Percentiles rank a stretch among this genome's conserved stretches.
These are phyloP conservation scores for Hydrolagus affinis DNA, from an alignment of 2,113 vertebrate genomes.

Conservation along the genomic window DNA sequence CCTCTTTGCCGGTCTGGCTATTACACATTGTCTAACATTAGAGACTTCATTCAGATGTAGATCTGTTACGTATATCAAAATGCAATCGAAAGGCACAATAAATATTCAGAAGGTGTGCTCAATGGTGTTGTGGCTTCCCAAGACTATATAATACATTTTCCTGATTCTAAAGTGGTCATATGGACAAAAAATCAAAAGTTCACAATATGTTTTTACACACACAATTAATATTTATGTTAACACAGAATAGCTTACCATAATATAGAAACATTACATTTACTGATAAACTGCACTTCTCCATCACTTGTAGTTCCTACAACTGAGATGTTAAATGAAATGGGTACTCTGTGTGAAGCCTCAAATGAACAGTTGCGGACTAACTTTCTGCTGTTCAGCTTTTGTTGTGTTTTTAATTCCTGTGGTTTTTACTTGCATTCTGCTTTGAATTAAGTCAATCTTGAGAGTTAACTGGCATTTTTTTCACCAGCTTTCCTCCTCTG, in stretches of 20 bases:
- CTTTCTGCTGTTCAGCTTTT: neutral
- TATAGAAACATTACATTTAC: neutral
- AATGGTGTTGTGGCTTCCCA: neutral
- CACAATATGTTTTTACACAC: neutral
- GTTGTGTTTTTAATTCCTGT: too few species aligned
- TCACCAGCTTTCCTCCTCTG: neutral
- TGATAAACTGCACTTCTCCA: neutral
- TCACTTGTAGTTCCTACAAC: neutral
- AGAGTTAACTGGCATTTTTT: neutral
- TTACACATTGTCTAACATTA: slow-evolving; percentile 87
- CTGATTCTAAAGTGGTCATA: neutral
- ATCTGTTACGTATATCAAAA: slow-evolving; percentile 59
- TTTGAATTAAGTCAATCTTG: neutral
- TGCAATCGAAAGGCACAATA: slow-evolving; percentile 38
- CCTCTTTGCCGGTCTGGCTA: slow-evolving; percentile 76
- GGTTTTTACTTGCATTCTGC: neutral
- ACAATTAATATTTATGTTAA: neutral
- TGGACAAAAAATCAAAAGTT: neutral
- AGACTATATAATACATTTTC: neutral
- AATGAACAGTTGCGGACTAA: neutral
- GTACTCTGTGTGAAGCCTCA: neutral
- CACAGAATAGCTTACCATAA: neutral
- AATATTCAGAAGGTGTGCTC: neutral
- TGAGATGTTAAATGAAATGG: neutral
- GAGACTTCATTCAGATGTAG: slow-evolving; percentile 73